Conservation (phyloP, 2,888 invertebrate species). For the Chelonus formosanus region DNA sequence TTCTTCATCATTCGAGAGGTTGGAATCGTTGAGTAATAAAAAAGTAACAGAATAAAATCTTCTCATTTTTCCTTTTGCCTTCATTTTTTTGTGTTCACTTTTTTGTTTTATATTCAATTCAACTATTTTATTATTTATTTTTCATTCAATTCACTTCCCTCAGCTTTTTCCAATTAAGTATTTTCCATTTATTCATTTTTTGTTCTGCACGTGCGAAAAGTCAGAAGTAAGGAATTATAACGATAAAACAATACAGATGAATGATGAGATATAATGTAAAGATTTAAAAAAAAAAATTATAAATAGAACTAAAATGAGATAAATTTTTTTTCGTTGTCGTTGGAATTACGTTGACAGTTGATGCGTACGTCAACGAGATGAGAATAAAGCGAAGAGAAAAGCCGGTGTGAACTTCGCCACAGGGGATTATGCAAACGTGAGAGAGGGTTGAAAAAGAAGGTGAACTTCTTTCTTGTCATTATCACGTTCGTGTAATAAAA, state of each 20-base stretch:
- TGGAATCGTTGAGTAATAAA: constrained; percentile 1
- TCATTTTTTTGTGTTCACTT: constrained; percentile 7
- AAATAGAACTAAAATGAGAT: too few species aligned
- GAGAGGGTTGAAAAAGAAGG: constrained; percentile 37
- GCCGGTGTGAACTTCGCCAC: constrained; percentile 53
- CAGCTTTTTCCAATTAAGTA: constrained; percentile 21
- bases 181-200: constrained; percentile 22
- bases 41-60: not conserved
- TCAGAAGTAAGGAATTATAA: constrained; percentile 25
- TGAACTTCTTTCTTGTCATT: not conserved
- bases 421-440: constrained; percentile 58
- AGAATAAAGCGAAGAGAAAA: constrained; percentile 28
- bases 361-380: not conserved
- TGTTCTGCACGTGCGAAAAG: constrained; percentile 23
- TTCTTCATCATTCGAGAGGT: constrained; percentile 4
- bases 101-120: constrained; percentile 18
- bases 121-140: constrained; percentile 13
- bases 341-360: not conserved
- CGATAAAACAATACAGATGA: not conserved
- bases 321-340: constrained; percentile 8
- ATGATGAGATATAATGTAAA: not conserved
- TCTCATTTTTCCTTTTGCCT: constrained; percentile 17
- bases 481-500: too few species aligned
- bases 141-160: constrained; percentile 9
- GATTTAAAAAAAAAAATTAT: not conserved